Evolutionary conservation across 2,113 vertebrate genomes (phyloP).

Genomic region (Rhinolophus ferrumequinum): DNA sequence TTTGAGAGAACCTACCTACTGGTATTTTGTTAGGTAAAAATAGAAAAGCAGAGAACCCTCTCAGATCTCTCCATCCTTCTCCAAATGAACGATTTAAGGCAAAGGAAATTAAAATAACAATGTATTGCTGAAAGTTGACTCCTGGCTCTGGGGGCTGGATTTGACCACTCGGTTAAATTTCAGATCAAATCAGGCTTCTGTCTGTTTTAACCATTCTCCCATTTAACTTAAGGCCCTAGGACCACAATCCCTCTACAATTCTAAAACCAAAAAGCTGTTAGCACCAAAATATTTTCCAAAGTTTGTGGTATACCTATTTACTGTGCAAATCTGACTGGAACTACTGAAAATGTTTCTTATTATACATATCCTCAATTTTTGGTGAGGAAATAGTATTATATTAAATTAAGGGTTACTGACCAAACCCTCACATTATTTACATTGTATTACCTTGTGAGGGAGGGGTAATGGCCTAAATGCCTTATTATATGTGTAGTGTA

Average conservation of each 20-base stretch:
- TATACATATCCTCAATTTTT: neutral
- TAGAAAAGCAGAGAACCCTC: neutral
- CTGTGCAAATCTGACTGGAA: neutral
- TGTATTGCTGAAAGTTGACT: neutral
- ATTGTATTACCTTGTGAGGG: neutral
- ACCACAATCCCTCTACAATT: neutral
- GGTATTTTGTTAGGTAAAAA: neutral
- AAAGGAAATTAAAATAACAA: neutral
- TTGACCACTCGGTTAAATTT: neutral
- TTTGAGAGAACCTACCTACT: neutral
- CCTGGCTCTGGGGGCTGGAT: neutral
- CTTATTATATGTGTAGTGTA: too few species aligned
- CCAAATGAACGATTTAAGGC: neutral
- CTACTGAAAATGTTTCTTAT: neutral
- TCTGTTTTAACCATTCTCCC: neutral
- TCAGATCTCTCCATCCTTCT: neutral
- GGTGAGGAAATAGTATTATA: neutral
- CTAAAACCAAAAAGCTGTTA: neutral
- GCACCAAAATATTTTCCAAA: neutral
- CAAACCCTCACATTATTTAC: neutral
- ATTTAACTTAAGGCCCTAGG: neutral
- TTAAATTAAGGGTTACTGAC: neutral
- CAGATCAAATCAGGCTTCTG: neutral
- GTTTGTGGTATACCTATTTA: neutral
- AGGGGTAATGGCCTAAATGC: neutral